phyloP scores from a whole-genome alignment of 2,797 vertebrate species.

The Chanos chanos region DNA sequence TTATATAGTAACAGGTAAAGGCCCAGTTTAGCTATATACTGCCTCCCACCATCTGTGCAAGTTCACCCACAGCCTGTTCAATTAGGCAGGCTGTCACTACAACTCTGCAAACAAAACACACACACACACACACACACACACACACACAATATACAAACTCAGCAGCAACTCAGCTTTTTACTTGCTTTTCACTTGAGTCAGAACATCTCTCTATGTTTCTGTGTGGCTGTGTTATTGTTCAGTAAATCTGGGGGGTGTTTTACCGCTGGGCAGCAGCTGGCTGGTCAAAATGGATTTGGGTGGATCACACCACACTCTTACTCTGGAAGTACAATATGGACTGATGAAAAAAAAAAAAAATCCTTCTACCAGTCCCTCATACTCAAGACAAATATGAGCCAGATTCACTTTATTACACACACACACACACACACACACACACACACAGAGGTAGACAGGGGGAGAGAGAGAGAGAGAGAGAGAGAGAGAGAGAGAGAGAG shows the following conservation, averaged over 20 bases:
- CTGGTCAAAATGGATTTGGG: constrained; percentile 25
- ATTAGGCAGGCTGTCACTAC: constrained; percentile 27
- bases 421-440: neutral
- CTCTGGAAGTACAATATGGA: neutral
- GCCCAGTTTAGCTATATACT: constrained; percentile 25
- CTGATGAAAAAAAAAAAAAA: too few species aligned
- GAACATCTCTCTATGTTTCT: constrained; percentile 18
- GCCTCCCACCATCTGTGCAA: constrained; percentile 36
- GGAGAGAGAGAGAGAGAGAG: neutral
- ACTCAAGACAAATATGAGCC: constrained; percentile 43
- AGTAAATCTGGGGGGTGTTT: neutral
- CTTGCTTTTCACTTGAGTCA: neutral
- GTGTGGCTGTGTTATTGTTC: neutral
- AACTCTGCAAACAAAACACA: constrained; percentile 56
- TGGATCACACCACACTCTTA: constrained; percentile 3
- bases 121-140: constrained; percentile 10
- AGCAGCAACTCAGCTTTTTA: constrained; percentile 7
- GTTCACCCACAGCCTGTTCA: constrained; percentile 13
- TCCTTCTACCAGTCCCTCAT: constrained; percentile 16
- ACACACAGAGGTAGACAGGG: neutral
- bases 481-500: neutral
- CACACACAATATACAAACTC: constrained; percentile 16
- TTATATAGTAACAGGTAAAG: constrained; percentile 38
- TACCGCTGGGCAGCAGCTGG: constrained; percentile 16
- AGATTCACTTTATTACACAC: too few species aligned